Base-by-base conservation (phyloP, 2,888 invertebrate species). In the Buathra laborator region DNA sequence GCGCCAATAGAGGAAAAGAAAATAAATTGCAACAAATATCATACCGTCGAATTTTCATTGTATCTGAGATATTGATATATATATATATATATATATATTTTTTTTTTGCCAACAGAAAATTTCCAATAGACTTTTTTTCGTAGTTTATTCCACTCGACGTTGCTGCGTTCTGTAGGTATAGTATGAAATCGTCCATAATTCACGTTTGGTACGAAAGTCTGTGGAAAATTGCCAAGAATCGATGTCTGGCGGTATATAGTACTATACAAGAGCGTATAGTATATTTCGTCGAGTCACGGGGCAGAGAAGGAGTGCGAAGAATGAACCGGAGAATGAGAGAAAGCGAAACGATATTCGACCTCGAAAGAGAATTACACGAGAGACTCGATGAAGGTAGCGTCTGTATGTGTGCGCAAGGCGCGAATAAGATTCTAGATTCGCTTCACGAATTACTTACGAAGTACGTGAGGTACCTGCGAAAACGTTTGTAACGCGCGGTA, bases 361-460 rank as follows among this genome's bases (percentile, higher is more conserved):
- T 84, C 85, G 81, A 59, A 24, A 24, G 74, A 64, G 76, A 37
- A 37, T 37, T 72, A 56, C 51, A 66, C 62, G 62, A 66, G 83
- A 76, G 53, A 56, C 14, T 46, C 19, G 81, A 59, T 44, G 78
- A 76, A 46, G 77, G 43, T 51, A 75, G 62, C 43, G 64, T 82
- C 1, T 37, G 37, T 37, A 37, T 37, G 37, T 9, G 37, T 9
- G 37, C 37, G 37, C 37, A 37, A 68, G 59, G 80, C 29, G 87
- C 87, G 87, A 87, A 89, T 85, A 86, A 88, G 86, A 88, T 88
- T 86, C 86, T 84, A 87, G 87, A 92, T 91, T 92, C 91, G 85
- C 87, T 90, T 88, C 92, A 91, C 91, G 90, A 92, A 90, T 91
- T 90, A 90, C 89, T 90, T 90, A 89, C 86, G 88, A 89, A 85